Evolutionary conservation across 2,113 vertebrate species (phyloP).

Genomic region (Xerus inauris): DNA sequence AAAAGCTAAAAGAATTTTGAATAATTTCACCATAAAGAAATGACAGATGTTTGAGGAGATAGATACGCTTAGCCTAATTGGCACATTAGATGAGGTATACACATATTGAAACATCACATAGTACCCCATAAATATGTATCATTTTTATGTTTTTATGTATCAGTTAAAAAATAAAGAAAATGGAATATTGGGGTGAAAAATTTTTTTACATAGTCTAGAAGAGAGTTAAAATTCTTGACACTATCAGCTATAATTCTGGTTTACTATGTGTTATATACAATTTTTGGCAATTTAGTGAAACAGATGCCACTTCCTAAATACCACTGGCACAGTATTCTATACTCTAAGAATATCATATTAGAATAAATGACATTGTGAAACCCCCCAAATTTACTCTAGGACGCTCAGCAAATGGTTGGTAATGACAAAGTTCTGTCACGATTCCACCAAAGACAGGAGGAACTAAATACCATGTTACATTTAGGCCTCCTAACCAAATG

Average conservation of each 20-base stretch:
- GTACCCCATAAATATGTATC: background rate
- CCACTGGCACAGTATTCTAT: background rate
- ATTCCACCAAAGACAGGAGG: background rate
- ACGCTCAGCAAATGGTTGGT: background rate
- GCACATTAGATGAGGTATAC: background rate
- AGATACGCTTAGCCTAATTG: background rate
- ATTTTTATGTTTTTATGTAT: background rate
- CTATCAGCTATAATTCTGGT: background rate
- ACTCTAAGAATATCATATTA: background rate
- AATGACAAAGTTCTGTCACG: background rate
- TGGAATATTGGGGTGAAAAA: background rate
- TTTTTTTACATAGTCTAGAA: constrained; percentile 21
- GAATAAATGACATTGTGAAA: background rate
- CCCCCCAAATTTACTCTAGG: background rate
- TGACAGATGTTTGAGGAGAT: background rate
- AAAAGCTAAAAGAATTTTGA: background rate
- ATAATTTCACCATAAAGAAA: background rate
- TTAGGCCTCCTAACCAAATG: background rate
- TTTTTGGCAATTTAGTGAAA: constrained; percentile 32
- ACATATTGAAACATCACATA: background rate
- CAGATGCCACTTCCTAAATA: background rate
- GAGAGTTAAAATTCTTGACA: constrained; percentile 2
- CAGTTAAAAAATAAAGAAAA: background rate
- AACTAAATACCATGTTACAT: background rate
- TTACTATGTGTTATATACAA: background rate